Base-by-base conservation (phyloP, 1,140 invertebrate species). In the Drosophila quadrilineata region DNA sequence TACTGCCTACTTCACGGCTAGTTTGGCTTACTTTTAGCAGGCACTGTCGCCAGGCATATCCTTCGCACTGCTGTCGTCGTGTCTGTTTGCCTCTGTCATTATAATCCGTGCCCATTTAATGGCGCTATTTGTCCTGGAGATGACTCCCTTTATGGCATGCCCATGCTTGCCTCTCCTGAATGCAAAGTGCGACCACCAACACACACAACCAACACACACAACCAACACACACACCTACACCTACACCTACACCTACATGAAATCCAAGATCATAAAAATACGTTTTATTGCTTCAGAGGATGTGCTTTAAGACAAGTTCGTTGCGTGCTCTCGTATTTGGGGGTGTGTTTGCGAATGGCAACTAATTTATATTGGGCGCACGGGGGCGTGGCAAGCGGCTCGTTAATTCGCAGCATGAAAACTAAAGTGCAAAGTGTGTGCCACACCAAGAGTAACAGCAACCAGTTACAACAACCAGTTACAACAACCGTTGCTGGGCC, bases 31-130 rank as follows among this genome's bases (percentile, higher is more conserved):
- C 79, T 84, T 76, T 76, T 84, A 80, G 76, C 75, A 54, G 68
- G 36, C 62, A 22, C 40, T 53, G 22, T 33, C 12, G 21, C 40
- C 10, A 26, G n/a, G n/a, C 28, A 24, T 38, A 21, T 31, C 8
- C 21, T 28, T 19, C 46, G 22, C 35, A 12, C 41, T 22, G n/a
- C 33, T 36, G 31, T 14, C 10, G 19, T 6, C 10, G 2, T 12
- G 16, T 5, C 17, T 40, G 21, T 8, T 17, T 16, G 38, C 28
- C 36, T 50, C 48, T 63, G 63, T 85, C 79, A 85, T 85, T 85
- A 85, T 85, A 85, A 85, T 85, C 79, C 79, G 79, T 85, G 79
- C 80, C 75, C 67, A 85, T 85, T 85, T 75, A 85, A 74, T 85
- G 70, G 74, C 41, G 65, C 79, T 85, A 84, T 84, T 84, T 84